phyloP scores from a whole-genome alignment of 2,113 vertebrate genomes.

The Sinocyclocheilus grahami region DNA sequence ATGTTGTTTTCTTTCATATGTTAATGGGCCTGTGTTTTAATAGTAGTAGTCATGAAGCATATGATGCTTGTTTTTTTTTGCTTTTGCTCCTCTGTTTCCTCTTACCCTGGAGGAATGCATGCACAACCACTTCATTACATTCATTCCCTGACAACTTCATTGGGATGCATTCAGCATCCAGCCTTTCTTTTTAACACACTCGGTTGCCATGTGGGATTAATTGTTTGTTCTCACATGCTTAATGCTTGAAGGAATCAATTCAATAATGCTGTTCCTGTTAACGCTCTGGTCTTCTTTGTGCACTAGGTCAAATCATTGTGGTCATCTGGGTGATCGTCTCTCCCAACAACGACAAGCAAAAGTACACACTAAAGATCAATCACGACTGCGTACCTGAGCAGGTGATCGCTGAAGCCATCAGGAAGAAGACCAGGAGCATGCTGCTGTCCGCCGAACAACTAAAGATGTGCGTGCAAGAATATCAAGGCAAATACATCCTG shows the following conservation, averaged over 20 bases:
- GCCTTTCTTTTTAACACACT: not conserved
- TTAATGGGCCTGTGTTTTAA: not conserved
- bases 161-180: not conserved
- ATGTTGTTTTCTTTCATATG: not conserved
- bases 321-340: constrained; percentile 99
- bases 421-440: constrained; percentile 98
- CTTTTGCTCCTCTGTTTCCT: not conserved
- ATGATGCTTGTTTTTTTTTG: constrained; percentile 40
- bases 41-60: constrained; percentile 5
- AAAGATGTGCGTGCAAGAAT: constrained; percentile 97
- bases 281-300: constrained; percentile 40
- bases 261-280: not conserved
- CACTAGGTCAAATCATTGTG: constrained; percentile 95
- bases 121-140: not conserved
- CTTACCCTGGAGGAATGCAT: not conserved
- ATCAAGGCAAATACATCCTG: constrained; percentile 98
- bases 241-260: not conserved
- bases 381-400: constrained; percentile 97
- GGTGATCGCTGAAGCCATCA: constrained; percentile 97
- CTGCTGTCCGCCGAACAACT: constrained; percentile 92
- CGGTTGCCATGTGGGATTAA: constrained; percentile 1
- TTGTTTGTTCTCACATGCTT: constrained; percentile 20
- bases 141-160: constrained; percentile 11
- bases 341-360: constrained; percentile 98
- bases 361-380: constrained; percentile 97